A percentile compares a stretch with the other conserved stretches of the same genome.
These are phyloP conservation scores for Eupleurogrammus muticus DNA, from an alignment of 2,797 vertebrate species.

Conservation along the genomic window DNA sequence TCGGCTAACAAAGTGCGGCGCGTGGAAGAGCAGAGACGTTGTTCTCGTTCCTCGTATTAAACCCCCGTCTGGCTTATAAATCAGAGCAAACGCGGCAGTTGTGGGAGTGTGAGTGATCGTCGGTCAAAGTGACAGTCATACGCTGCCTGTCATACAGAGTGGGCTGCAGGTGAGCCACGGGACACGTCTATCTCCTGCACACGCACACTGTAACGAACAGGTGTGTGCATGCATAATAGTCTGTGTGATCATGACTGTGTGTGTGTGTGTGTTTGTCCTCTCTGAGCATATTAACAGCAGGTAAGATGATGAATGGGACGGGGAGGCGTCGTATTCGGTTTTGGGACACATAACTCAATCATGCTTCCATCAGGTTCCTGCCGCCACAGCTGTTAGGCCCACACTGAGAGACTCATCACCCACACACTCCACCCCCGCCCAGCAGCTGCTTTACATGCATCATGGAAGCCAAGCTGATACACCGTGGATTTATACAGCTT, in stretches of 20 bases:
- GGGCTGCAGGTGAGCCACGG: conserved; percentile 50
- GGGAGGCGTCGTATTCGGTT: conserved; percentile 53
- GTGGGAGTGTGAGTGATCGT: conserved; percentile 32
- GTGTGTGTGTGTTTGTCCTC: conserved; percentile 11
- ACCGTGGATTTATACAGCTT: not conserved
- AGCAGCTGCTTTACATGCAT: conserved; percentile 8
- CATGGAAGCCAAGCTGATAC: not conserved
- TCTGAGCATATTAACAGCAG: conserved; percentile 45
- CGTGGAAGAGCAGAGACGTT: conserved; percentile 22
- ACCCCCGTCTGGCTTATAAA: conserved; percentile 48
- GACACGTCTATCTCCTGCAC: conserved; percentile 35
- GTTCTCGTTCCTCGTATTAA: conserved; percentile 29
- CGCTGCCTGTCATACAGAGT: conserved; percentile 49
- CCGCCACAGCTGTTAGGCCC: conserved; percentile 34
- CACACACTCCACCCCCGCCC: not conserved
- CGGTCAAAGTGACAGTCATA: conserved; percentile 65
- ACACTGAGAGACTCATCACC: conserved; percentile 18
- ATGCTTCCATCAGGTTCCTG: conserved; percentile 30
- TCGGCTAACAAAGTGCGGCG: conserved; percentile 27
- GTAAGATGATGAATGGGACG: conserved; percentile 62
- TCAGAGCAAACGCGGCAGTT: conserved; percentile 43
- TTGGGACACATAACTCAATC: conserved; percentile 62
- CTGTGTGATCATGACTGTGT: not conserved
- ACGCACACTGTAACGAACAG: conserved; percentile 13
- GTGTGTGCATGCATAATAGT: conserved; percentile 16